phyloP scores from a whole-genome alignment of 2,888 invertebrate species.

The Sesia bembeciformis region DNA sequence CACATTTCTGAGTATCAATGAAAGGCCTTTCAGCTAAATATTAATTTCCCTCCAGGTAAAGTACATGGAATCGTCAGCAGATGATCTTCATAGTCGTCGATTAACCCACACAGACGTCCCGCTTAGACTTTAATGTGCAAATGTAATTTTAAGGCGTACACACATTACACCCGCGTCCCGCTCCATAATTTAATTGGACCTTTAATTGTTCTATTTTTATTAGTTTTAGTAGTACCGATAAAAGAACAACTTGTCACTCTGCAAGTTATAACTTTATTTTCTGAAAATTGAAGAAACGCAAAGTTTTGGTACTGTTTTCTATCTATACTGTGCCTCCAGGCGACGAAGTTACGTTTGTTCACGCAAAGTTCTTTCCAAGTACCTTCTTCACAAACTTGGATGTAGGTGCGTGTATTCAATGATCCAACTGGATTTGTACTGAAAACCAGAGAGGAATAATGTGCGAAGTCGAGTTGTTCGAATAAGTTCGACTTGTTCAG shows the following conservation, averaged over 20 bases:
- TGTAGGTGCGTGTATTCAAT: background rate
- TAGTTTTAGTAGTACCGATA: no score
- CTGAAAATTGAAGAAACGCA: no score
- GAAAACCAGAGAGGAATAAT: background rate
- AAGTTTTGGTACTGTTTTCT: background rate
- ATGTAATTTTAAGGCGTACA: no score
- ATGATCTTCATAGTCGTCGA: background rate
- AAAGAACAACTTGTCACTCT: no score
- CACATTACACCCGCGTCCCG: no score
- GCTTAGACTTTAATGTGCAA: no score
- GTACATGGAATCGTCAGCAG: background rate
- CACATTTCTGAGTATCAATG: slow-evolving; percentile 17
- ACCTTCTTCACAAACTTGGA: background rate
- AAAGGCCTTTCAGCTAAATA: slow-evolving; percentile 24
- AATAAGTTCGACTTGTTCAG: no score
- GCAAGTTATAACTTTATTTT: no score
- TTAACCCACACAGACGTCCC: no score
- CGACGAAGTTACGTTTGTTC: background rate
- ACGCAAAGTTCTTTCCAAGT: background rate
- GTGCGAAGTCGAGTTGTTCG: no score
- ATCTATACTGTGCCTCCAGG: background rate
- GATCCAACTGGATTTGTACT: background rate
- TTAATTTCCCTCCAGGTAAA: slow-evolving; percentile 21
- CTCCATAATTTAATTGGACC: no score
- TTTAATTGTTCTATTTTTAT: no score